Evolutionary conservation across 2,888 invertebrate genomes (phyloP).

Genomic region (Urechis unicinctus): DNA sequence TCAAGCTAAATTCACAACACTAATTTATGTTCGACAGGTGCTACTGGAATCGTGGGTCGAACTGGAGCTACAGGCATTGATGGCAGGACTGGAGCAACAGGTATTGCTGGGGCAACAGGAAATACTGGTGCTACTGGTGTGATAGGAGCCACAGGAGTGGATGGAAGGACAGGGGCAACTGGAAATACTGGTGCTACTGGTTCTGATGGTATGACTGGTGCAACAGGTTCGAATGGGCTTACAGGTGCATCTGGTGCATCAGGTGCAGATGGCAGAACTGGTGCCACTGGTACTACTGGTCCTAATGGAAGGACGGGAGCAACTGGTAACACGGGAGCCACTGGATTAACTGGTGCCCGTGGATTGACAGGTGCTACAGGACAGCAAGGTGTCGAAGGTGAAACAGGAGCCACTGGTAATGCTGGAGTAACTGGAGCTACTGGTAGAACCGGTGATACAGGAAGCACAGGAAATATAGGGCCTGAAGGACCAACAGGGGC

Average conservation of each 20-base stretch:
- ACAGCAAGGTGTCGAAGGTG: not conserved
- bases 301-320: not conserved
- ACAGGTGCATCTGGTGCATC: not conserved
- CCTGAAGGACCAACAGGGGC: not conserved
- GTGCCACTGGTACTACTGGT: not conserved
- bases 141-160: not conserved
- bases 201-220: not conserved
- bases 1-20: no score
- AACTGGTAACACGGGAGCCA: not conserved
- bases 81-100: not conserved
- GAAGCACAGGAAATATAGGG: not conserved
- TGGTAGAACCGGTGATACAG: not conserved
- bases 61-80: slow-evolving; percentile 2
- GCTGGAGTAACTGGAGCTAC: not conserved
- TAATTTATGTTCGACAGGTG: slow-evolving; percentile 9
- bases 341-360: not conserved
- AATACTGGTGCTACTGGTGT: not conserved
- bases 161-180: not conserved
- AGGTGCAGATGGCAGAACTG: not conserved
- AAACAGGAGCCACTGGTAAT: not conserved
- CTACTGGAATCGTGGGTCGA: not conserved
- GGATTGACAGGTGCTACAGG: not conserved
- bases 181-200: not conserved
- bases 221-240: not conserved
- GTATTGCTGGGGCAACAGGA: not conserved